These are phyloP conservation scores for Hemicentrotus pulcherrimus DNA, from an alignment of 35 echinoderm and acorn worm species.

Conservation along the genomic window DNA sequence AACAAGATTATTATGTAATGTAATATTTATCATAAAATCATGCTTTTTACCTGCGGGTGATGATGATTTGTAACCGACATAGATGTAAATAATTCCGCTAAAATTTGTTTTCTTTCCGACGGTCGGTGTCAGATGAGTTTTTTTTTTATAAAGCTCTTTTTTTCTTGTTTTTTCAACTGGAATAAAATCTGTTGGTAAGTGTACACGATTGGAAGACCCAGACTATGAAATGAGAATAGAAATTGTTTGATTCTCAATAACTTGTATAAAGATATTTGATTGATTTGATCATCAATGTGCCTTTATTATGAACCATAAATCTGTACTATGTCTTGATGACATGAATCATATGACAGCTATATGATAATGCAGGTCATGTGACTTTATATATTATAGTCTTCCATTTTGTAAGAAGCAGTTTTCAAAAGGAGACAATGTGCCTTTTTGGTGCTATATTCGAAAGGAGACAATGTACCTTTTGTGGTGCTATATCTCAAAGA, in stretches of 20 bases:
- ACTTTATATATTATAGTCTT: background rate
- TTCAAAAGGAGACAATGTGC: background rate
- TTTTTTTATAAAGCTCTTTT: slow-evolving; percentile 24
- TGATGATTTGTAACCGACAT: slow-evolving; percentile 6
- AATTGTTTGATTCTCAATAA: background rate
- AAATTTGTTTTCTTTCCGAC: background rate
- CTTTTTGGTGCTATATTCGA: background rate
- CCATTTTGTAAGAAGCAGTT: background rate
- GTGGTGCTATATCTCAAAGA: background rate
- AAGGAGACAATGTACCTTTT: background rate
- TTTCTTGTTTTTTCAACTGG: background rate
- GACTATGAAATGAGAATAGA: background rate
- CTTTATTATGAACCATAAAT: background rate
- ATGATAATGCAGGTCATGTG: background rate
- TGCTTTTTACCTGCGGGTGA: background rate
- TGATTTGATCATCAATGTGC: background rate
- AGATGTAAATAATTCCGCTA: slow-evolving; percentile 21
- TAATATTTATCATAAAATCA: slow-evolving; percentile 14
- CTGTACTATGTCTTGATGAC: background rate
- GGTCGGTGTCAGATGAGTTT: slow-evolving; percentile 26
- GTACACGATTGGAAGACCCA: background rate
- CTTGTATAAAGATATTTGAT: background rate
- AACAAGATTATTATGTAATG: background rate
- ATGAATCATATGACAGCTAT: background rate
- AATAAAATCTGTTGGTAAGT: slow-evolving; percentile 21